Evolutionary conservation across 2,113 vertebrate genomes (phyloP), one percentile per base, ranked within the genome.

Genomic region (Myiopsitta monachus): DNA sequence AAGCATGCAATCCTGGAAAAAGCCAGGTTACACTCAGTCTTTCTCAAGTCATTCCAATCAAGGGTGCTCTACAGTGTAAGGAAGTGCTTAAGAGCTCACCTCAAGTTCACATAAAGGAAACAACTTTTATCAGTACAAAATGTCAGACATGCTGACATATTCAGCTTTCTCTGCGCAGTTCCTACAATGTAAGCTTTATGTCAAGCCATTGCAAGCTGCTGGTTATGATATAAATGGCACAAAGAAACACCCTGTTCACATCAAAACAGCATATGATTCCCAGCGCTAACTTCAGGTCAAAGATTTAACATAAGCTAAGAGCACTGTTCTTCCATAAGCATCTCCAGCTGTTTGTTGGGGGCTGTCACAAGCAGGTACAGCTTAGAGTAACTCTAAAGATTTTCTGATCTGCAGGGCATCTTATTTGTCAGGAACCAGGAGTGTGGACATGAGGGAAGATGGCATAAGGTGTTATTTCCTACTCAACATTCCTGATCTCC

Each of bases 121-220:
- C 46, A 74, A n/a, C 8, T 52, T 47, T 16, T 15, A 10, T 8
- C 6, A 18, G 14, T 23, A 0, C 1, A 18, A 38, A 31, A 81
- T 3, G 13, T 0, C 23, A 59, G 51, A 44, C 5, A n/a, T 47
- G 31, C 33, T 55, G 47, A 14, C 46, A 36, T 11, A 10, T 2
- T 31, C 19, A 46, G 26, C 3, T 18, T 66, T 28, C 39, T 54
- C 11, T 49, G 46, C 66, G 67, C 31, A 54, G 31, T 1, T 78
- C 8, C 19, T 47, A 6, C 38, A 59, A 26, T 1, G 2, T 0
- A n/a, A 68, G 21, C 57, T 68, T n/a, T 44, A 33, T 3, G 11
- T 33, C 24, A 57, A 83, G 31, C 14, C 57, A 59, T 0, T 59
- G 28, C 38, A 69, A 39, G 64, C 54, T 51, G 8, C 44, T 69